Evolutionary conservation across 2,888 invertebrate genomes (phyloP), one percentile per base, ranked within the genome.

Genomic region (Leptinotarsa haldemani): DNA sequence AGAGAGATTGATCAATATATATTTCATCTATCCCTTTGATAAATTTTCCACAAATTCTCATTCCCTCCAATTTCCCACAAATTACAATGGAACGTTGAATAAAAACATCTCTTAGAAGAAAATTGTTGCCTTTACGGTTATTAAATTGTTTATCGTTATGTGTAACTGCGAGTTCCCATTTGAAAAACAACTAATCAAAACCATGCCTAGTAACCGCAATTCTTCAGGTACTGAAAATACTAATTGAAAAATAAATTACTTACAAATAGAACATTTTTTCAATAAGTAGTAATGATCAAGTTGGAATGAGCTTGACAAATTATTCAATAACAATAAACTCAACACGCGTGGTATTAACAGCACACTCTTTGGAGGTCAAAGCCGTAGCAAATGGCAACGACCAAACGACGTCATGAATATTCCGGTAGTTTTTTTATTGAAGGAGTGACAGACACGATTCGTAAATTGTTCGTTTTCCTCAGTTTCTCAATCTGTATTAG

Each of bases 161-260:
- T 40, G 9, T 40, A 40, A 40, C 9, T 40, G 40, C 12, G 40
- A 40, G 40, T 40, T 40, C 40, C 40, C 40, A 40, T 40, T 40
- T 40, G 40, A 40, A 40, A 40, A 40, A 40, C 9, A 40, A 9
- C 50, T n/a, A 22, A 22, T 56, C 22, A 5, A 25, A 56, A 15
- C 15, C 22, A 2, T 22, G 40, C 13, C 30, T 12, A 30, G 30
- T 61, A 15, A 61, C 30, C 30, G 30, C 16, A 61, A 7, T 30
- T 30, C 15, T 61, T 7, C 7, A 18, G 56, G 30, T n/a, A n/a
- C 56, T 22, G 56, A 56, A 61, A 61, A 61, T 30, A 4, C 61
- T 61, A 61, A 61, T 61, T 61, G 61, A 61, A 61, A 61, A 61
- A 4, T 61, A 61, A 61, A 61, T 61, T 61, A 61, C 61, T 40